These are phyloP conservation scores for Lordiphosa andalusiaca DNA, from an alignment of 2,888 invertebrate genomes.

Conservation along the genomic window DNA sequence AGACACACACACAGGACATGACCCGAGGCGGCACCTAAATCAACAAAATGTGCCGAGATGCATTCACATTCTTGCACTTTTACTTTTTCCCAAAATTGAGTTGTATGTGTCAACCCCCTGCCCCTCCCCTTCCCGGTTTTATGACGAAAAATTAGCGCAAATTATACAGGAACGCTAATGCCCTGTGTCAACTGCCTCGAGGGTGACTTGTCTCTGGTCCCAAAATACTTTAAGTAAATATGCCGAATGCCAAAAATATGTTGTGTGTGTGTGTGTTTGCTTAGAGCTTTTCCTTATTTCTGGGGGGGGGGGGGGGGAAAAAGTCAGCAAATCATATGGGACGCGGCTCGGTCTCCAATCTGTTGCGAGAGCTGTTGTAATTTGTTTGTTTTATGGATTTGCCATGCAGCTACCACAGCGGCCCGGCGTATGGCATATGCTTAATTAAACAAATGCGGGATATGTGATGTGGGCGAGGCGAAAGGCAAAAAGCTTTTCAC, in stretches of 20 bases:
- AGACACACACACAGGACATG: neutral
- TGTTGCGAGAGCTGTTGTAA: constrained; percentile 58
- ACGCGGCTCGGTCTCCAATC: constrained; percentile 35
- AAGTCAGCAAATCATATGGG: constrained; percentile 30
- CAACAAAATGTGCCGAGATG: constrained; percentile 33
- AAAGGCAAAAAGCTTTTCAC: no score
- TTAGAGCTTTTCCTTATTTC: constrained; percentile 38
- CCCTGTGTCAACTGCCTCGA: constrained; percentile 56
- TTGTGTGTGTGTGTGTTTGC: constrained; percentile 36
- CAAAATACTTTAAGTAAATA: constrained; percentile 47
- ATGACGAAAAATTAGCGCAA: constrained; percentile 73
- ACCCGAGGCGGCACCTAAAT: constrained; percentile 45
- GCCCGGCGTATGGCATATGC: constrained; percentile 10
- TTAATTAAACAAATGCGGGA: constrained; percentile 8
- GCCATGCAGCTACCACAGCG: no score
- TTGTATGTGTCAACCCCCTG: no score
- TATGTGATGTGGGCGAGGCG: no score
- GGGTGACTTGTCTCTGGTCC: constrained; percentile 9
- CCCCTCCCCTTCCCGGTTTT: no score
- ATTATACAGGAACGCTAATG: constrained; percentile 70
- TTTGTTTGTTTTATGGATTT: constrained; percentile 72
- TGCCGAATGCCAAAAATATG: constrained; percentile 40
- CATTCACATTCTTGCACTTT: constrained; percentile 3
- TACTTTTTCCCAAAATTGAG: constrained; percentile 47
- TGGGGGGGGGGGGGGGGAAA: no score